A percentile compares a stretch with the other conserved stretches of the same genome.
phyloP scores from a whole-genome alignment of 2,888 invertebrate species.

The Brenthis daphne region DNA sequence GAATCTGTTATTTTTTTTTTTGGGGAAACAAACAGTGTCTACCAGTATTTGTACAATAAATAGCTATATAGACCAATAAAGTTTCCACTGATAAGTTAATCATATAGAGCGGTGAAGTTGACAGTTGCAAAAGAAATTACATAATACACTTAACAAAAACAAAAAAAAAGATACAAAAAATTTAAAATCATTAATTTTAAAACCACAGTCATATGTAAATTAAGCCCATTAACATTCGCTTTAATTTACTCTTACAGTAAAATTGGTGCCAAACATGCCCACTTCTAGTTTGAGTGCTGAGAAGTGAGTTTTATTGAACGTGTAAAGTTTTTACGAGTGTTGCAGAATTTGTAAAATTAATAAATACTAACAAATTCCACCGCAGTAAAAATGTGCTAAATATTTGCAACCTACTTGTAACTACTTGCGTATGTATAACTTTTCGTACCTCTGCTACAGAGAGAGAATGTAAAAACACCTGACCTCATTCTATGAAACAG shows the following conservation, averaged over 20 bases:
- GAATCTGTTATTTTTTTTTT: not conserved
- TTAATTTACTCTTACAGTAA: not conserved
- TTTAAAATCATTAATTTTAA: not conserved
- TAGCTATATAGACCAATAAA: no score
- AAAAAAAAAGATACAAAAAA: no score
- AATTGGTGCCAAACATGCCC: slow-evolving; percentile 10
- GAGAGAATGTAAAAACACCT: no score
- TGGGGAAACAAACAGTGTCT: no score
- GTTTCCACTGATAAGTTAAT: no score
- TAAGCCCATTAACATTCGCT: not conserved
- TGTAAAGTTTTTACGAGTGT: slow-evolving; percentile 20
- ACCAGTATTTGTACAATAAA: no score
- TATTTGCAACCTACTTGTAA: not conserved
- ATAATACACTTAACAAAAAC: no score
- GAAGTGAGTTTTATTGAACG: slow-evolving; percentile 14
- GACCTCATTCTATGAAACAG: no score
- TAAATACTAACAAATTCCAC: slow-evolving; percentile 11
- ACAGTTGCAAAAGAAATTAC: no score
- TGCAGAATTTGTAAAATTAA: slow-evolving; percentile 11
- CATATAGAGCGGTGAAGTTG: no score
- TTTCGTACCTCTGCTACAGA: no score
- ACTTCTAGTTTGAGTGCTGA: slow-evolving; percentile 5
- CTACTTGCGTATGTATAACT: no score
- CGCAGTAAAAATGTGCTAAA: not conserved
- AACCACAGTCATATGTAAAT: not conserved